Evolutionary conservation across 2,797 vertebrate genomes (phyloP).

Genomic region (Acipenser transmontanus): DNA sequence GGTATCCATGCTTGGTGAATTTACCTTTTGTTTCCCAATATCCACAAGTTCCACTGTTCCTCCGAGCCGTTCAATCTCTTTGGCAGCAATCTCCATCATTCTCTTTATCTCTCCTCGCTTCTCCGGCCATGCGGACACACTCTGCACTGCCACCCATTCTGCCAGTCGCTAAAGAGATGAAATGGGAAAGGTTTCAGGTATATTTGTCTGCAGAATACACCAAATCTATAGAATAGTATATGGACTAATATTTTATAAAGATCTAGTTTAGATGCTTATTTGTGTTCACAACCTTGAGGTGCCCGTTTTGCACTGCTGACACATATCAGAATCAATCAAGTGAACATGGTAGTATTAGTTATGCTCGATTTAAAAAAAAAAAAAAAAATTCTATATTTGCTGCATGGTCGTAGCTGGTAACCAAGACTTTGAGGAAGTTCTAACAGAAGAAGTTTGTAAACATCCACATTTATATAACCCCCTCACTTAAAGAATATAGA

Average conservation of each 20-base stretch:
- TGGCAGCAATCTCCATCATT: constrained; percentile 87
- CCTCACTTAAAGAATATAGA: too few species aligned
- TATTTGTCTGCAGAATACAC: background rate
- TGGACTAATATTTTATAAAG: background rate
- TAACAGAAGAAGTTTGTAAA: too few species aligned
- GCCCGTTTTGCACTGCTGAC: background rate
- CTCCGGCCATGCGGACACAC: constrained; percentile 89
- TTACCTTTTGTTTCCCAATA: constrained; percentile 79
- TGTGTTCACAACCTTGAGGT: background rate
- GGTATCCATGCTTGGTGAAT: too few species aligned
- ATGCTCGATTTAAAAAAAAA: too few species aligned
- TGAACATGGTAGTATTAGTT: too few species aligned
- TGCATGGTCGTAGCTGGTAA: too few species aligned
- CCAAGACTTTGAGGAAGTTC: too few species aligned
- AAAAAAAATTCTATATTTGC: too few species aligned
- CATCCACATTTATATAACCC: too few species aligned
- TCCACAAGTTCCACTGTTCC: constrained; percentile 78
- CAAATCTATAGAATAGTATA: background rate
- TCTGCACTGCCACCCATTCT: constrained; percentile 87
- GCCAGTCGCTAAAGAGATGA: constrained; percentile 63
- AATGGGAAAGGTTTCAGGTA: background rate
- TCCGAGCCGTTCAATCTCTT: constrained; percentile 76
- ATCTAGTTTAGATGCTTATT: background rate
- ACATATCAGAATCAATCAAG: background rate
- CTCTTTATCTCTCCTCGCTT: constrained; percentile 80